Percentiles rank a stretch among this genome's conserved stretches.
Conservation (phyloP, 2,888 invertebrate genomes). For the Teleiodes luculella region DNA sequence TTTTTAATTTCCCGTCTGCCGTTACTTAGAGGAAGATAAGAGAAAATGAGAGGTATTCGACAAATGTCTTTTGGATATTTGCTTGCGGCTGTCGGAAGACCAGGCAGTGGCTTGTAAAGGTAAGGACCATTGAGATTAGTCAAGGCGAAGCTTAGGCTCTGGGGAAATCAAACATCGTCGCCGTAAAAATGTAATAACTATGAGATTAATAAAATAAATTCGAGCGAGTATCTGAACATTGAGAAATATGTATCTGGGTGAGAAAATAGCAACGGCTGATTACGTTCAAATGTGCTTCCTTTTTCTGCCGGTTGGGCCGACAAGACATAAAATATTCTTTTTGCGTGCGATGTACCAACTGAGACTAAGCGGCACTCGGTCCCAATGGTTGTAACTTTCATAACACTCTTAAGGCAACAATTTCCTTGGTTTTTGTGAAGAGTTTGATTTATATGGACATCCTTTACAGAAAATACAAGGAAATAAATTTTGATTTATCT, state of each 20-base stretch:
- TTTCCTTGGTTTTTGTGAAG: background rate
- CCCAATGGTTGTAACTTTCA: background rate
- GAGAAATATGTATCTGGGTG: background rate
- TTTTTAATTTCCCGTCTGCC: background rate
- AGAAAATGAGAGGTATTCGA: background rate
- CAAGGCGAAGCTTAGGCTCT: slow-evolving; percentile 30
- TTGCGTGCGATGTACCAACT: background rate
- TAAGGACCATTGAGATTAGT: slow-evolving; percentile 20
- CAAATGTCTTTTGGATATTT: background rate
- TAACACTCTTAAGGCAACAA: background rate
- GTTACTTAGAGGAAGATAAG: background rate
- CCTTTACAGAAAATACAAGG: no score
- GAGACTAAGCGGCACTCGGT: background rate
- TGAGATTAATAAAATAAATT: slow-evolving; percentile 1
- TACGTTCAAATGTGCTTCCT: background rate
- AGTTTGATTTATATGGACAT: no score
- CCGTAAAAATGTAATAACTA: slow-evolving; percentile 28
- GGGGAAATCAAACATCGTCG: slow-evolving; percentile 42
- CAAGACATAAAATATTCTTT: slow-evolving; percentile 5
- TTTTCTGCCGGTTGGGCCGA: slow-evolving; percentile 2
- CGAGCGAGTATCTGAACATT: background rate
- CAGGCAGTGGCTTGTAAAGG: background rate
- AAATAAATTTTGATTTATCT: no score
- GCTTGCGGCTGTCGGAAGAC: background rate
- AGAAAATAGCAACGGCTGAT: background rate